Percentiles rank a stretch among this genome's conserved stretches.
These are phyloP conservation scores for Sipha flava DNA, from an alignment of 1,140 invertebrate genomes.

Conservation along the genomic window DNA sequence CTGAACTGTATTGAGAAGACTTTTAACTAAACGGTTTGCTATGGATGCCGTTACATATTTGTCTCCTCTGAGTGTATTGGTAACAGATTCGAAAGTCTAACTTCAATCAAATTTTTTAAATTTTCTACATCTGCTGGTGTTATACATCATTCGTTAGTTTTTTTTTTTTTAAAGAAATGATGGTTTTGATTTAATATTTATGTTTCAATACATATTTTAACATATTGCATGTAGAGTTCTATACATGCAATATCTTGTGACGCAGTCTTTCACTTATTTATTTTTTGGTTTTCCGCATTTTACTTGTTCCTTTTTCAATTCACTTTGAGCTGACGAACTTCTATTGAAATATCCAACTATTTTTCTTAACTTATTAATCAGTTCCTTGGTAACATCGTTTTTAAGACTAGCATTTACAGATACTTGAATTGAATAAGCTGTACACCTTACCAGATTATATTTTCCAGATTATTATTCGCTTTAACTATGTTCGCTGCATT, in stretches of 20 bases:
- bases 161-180: background rate
- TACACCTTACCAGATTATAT: background rate
- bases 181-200: background rate
- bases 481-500: no score
- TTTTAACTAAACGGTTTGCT: background rate
- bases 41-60: background rate
- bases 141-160: background rate
- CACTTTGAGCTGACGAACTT: background rate
- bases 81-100: background rate
- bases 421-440: background rate
- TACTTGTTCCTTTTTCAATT: background rate
- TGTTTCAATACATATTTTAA: constrained; percentile 41
- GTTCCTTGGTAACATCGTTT: background rate
- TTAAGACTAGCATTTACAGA: background rate
- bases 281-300: constrained; percentile 33
- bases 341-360: background rate
- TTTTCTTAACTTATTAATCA: background rate
- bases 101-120: background rate
- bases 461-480: background rate
- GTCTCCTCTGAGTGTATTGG: background rate
- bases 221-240: constrained; percentile 44
- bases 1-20: background rate
- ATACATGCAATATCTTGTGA: no score
- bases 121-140: background rate
- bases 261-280: constrained; percentile 40